Evolutionary conservation across 2,113 vertebrate species (phyloP).

Genomic region (Oncorhynchus clarkii): DNA sequence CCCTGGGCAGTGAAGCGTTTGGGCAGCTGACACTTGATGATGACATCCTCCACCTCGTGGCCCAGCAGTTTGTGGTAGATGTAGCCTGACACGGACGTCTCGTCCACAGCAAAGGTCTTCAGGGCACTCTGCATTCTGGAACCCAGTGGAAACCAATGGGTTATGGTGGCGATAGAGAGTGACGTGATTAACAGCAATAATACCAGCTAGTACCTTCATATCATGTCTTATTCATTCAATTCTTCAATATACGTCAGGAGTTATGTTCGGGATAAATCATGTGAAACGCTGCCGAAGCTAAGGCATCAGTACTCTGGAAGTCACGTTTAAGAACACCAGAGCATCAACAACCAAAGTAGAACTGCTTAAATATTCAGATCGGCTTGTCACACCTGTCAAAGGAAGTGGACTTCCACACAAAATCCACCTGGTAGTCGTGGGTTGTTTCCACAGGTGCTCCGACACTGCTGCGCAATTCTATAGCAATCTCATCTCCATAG

Average conservation of each 20-base stretch:
- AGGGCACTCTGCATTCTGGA: conserved; percentile 95
- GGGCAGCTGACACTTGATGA: conserved; percentile 97
- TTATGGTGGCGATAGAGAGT: no score
- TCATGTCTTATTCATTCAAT: no score
- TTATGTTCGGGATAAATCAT: no score
- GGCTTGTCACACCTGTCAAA: conserved; percentile 84
- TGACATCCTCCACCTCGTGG: conserved; percentile 97
- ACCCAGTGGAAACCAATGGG: neutral
- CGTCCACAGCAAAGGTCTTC: conserved; percentile 95
- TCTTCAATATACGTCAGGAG: no score
- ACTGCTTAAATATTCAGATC: no score
- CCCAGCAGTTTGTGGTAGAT: conserved; percentile 97
- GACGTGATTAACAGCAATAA: no score
- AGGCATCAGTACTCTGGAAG: neutral
- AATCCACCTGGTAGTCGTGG: conserved; percentile 98
- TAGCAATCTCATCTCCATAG: conserved; percentile 98
- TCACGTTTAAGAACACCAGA: neutral
- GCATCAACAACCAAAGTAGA: no score
- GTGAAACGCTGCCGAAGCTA: no score
- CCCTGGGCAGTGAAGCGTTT: conserved; percentile 98
- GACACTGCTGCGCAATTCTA: conserved; percentile 93
- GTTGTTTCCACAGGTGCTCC: conserved; percentile 94
- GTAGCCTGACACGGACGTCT: conserved; percentile 97
- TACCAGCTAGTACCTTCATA: no score
- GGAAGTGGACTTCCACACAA: conserved; percentile 99